Evolutionary conservation across 2,888 invertebrate genomes (phyloP).

Genomic region (Alsophila aescularia): DNA sequence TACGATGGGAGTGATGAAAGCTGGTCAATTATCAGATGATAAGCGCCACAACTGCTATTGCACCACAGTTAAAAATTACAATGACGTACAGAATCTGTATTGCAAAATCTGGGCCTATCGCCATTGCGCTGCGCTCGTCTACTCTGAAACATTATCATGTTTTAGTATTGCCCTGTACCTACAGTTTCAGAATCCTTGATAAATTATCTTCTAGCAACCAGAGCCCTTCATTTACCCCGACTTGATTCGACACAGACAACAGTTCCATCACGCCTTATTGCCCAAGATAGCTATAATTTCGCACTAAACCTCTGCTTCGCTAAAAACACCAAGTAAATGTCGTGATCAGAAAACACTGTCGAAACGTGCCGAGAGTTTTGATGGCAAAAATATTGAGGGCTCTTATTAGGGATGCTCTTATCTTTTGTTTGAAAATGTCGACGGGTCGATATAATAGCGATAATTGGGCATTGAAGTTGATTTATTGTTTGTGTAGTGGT

Average conservation of each 20-base stretch:
- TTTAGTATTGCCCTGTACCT: too few species aligned
- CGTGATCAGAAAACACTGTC: constrained; percentile 32
- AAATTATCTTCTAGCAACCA: neutral
- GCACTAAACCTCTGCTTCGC: constrained; percentile 19
- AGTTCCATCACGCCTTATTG: constrained; percentile 32
- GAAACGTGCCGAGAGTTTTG: constrained; percentile 34
- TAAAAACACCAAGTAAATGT: constrained; percentile 28
- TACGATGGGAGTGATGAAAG: too few species aligned
- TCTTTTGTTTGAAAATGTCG: constrained; percentile 11
- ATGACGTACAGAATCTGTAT: too few species aligned
- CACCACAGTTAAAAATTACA: too few species aligned
- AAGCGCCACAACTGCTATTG: too few species aligned
- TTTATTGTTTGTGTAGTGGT: too few species aligned
- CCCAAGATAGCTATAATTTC: constrained; percentile 32
- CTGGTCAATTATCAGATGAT: too few species aligned
- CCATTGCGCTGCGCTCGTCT: too few species aligned
- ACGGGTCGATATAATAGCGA: neutral
- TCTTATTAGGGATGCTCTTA: constrained; percentile 16
- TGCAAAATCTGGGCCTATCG: too few species aligned
- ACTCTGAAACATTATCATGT: too few species aligned
- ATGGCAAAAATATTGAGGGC: constrained; percentile 14
- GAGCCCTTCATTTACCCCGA: neutral
- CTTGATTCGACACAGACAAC: neutral
- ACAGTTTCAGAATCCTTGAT: neutral
- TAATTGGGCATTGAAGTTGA: neutral